Conservation (phyloP, 2,113 vertebrate genomes). For the Calidris pugnax region DNA sequence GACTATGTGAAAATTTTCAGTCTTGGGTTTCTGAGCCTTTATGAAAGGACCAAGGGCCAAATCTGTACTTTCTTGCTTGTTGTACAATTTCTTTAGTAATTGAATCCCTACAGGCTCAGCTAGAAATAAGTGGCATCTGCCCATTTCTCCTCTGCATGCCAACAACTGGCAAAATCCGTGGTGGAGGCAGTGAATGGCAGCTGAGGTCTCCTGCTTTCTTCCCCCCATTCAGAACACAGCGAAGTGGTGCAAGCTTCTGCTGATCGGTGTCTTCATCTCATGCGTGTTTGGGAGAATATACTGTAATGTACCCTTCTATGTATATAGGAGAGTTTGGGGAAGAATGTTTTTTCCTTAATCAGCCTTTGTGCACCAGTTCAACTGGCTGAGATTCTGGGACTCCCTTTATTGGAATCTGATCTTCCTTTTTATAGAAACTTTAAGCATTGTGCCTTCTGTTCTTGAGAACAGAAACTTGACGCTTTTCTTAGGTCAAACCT, state of each 20-base stretch:
- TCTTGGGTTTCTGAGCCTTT: not conserved
- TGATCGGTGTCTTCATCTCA: not conserved
- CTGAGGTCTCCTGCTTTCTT: not conserved
- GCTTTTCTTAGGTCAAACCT: not conserved
- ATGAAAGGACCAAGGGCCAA: not conserved
- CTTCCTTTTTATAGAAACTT: not conserved
- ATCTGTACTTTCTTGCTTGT: not conserved
- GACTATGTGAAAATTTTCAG: not conserved
- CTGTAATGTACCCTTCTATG: not conserved
- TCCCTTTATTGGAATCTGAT: not conserved
- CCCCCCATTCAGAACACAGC: not conserved
- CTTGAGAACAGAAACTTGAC: not conserved
- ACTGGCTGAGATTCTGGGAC: not conserved
- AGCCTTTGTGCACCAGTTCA: not conserved
- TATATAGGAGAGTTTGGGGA: not conserved
- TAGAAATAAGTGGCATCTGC: not conserved
- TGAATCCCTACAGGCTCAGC: not conserved
- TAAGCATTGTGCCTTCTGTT: not conserved
- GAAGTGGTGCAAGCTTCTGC: not conserved
- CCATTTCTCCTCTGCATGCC: not conserved
- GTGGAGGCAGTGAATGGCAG: not conserved
- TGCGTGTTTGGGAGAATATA: not conserved
- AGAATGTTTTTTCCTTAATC: not conserved
- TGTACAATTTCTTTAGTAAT: not conserved
- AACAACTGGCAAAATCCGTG: not conserved